Evolutionary conservation across 2,888 invertebrate genomes (phyloP).

Genomic region (Lithosia quadra): DNA sequence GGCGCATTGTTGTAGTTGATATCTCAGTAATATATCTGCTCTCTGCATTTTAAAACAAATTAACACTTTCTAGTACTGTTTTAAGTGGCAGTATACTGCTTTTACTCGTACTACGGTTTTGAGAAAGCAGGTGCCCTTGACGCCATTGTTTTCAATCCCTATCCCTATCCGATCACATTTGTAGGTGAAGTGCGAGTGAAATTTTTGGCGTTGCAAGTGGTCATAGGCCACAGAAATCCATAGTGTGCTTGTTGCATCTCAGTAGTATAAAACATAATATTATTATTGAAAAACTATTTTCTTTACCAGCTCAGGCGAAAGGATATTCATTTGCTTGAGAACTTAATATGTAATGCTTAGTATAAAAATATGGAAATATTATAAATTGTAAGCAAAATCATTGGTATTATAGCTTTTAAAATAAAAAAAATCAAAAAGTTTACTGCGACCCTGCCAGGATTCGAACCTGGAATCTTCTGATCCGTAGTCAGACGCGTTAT

Average conservation of each 20-base stretch:
- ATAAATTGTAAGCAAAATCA: background rate
- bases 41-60: too few species aligned
- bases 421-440: constrained; percentile 38
- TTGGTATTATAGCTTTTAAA: constrained; percentile 23
- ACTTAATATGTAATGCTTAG: background rate
- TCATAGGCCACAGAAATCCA: too few species aligned
- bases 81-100: background rate
- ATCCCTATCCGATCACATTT: too few species aligned
- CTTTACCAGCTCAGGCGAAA: background rate
- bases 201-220: too few species aligned
- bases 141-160: too few species aligned
- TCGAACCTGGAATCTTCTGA: constrained; percentile 91
- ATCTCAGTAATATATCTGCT: too few species aligned
- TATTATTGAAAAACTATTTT: background rate
- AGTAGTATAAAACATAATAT: too few species aligned
- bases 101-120: background rate
- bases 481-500: constrained; percentile 91
- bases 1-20: too few species aligned
- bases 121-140: too few species aligned
- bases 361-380: background rate
- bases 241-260: background rate
- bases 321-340: background rate
- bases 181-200: too few species aligned
- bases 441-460: constrained; percentile 87
- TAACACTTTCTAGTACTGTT: too few species aligned